phyloP scores from a whole-genome alignment of 2,113 vertebrate species.

The Bettongia penicillata region DNA sequence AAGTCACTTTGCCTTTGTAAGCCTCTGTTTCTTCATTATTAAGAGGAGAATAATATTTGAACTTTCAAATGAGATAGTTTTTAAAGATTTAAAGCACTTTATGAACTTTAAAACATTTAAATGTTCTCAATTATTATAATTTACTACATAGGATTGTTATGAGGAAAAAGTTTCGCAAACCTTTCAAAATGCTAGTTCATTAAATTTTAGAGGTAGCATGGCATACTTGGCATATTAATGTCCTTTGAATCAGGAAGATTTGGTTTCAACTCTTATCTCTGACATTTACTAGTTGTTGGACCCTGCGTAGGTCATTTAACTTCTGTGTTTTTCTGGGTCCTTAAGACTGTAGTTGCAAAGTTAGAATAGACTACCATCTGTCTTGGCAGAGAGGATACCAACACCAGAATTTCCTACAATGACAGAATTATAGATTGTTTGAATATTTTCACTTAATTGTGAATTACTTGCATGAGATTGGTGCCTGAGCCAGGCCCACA shows the following conservation, averaged over 20 bases:
- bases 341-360: background rate
- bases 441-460: background rate
- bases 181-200: background rate
- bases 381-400: background rate
- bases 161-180: too few relatives aligned
- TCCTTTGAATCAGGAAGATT: background rate
- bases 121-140: background rate
- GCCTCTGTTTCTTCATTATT: background rate
- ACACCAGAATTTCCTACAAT: background rate
- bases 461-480: too few relatives aligned
- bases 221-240: background rate
- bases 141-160: background rate
- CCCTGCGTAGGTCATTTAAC: background rate
- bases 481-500: background rate
- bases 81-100: background rate
- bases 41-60: background rate
- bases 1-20: background rate
- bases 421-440: background rate
- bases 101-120: background rate
- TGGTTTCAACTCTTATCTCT: background rate
- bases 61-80: background rate
- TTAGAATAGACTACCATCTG: background rate
- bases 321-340: background rate
- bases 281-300: background rate
- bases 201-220: background rate